These are phyloP conservation scores for Sebastes steindachneri DNA, from an alignment of 2,797 vertebrate genomes.

Conservation along the genomic window DNA sequence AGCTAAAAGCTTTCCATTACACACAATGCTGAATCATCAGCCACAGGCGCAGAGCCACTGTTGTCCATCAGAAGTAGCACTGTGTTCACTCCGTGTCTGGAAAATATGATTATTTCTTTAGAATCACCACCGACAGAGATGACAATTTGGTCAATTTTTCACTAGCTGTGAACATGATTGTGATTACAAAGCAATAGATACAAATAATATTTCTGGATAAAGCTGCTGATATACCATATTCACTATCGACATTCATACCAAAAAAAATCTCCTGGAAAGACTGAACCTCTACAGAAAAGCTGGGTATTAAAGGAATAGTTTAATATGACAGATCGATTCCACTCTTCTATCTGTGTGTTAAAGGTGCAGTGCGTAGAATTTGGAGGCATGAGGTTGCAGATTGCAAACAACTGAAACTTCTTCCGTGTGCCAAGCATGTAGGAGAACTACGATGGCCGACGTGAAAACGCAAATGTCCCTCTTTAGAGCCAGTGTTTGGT, in stretches of 20 bases:
- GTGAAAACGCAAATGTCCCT: fast-evolving
- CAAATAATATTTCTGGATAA: not conserved
- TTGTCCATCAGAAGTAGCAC: constrained; percentile 27
- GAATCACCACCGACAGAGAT: not conserved
- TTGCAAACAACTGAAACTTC: too few species aligned
- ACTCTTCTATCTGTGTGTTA: not conserved
- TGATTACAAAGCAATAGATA: not conserved
- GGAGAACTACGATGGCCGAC: too few species aligned
- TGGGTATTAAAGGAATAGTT: not conserved
- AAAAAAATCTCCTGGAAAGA: not conserved
- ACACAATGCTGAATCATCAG: constrained; percentile 59
- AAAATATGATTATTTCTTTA: not conserved
- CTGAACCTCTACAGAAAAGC: not conserved
- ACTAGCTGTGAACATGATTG: not conserved
- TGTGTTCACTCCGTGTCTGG: not conserved
- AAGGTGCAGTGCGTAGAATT: too few species aligned
- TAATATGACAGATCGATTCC: not conserved
- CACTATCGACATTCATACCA: not conserved
- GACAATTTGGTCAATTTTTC: not conserved
- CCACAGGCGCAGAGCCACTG: not conserved
- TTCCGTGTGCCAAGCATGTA: too few species aligned
- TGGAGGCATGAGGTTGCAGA: too few species aligned
- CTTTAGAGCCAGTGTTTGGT: too few species aligned
- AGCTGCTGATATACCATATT: not conserved
- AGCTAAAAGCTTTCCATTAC: constrained; percentile 65